These are phyloP conservation scores for Calosoma granatense DNA, from an alignment of 1,140 invertebrate genomes.

Conservation along the genomic window DNA sequence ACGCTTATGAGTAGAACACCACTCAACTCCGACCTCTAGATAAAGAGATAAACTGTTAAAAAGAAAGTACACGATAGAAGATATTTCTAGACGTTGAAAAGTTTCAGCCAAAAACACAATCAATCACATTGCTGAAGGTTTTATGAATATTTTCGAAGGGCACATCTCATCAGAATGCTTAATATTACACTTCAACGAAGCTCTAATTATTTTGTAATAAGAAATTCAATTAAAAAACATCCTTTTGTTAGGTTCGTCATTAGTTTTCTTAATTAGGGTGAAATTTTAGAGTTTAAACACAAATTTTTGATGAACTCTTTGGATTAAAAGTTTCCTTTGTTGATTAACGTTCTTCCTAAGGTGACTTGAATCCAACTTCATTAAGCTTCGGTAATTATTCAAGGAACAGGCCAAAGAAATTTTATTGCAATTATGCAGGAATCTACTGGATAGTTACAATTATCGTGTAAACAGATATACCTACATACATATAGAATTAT, in stretches of 20 bases:
- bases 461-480: no score
- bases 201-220: constrained; percentile 1
- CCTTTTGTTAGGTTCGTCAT: not conserved
- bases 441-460: no score
- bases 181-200: not conserved
- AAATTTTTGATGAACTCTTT: not conserved
- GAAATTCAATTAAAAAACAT: constrained; percentile 8
- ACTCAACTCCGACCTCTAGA: not conserved
- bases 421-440: no score
- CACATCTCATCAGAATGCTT: not conserved
- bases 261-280: constrained; percentile 2
- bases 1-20: not conserved
- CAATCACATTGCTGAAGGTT: not conserved
- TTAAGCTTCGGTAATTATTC: not conserved
- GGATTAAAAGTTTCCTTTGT: not conserved
- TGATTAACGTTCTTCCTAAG: not conserved
- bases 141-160: not conserved
- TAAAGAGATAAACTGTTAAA: not conserved
- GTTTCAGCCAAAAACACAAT: not conserved
- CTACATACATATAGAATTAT: no score
- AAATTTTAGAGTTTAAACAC: not conserved
- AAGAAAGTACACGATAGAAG: not conserved
- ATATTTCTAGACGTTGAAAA: not conserved
- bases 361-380: not conserved
- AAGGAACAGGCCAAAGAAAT: no score